Evolutionary conservation across 2,113 vertebrate genomes (phyloP).

Genomic region (Sminthopsis crassicaudata): DNA sequence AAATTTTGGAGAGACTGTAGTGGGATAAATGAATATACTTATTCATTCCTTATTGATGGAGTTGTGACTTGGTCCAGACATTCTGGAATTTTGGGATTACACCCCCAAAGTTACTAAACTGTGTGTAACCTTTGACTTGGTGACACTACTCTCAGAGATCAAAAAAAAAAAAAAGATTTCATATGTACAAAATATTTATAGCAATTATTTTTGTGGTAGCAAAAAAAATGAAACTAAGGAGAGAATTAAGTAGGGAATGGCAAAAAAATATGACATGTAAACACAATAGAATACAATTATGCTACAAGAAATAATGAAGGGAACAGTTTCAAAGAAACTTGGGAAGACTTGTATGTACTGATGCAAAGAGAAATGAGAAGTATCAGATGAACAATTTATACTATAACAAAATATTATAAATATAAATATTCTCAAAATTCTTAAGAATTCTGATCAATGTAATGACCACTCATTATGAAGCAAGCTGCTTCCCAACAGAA

Average conservation of each 20-base stretch:
- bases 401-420: background rate
- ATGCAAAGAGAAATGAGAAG: background rate
- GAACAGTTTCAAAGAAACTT: background rate
- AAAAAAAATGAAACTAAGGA: background rate
- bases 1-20: no score
- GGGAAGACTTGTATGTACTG: background rate
- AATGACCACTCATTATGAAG: background rate
- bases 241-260: background rate
- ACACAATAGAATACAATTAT: background rate
- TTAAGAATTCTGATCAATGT: background rate
- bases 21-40: no score
- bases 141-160: background rate
- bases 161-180: background rate
- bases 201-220: background rate
- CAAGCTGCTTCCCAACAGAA: background rate
- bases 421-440: background rate
- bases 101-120: no score
- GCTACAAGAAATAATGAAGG: background rate
- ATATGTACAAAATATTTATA: background rate
- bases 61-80: no score
- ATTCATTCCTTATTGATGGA: no score
- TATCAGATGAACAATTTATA: background rate
- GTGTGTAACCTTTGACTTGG: background rate
- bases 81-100: no score
- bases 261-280: background rate